Percentiles rank a stretch among this genome's conserved stretches.
phyloP scores from a whole-genome alignment of 2,888 invertebrate species.

The Troides aeacus region DNA sequence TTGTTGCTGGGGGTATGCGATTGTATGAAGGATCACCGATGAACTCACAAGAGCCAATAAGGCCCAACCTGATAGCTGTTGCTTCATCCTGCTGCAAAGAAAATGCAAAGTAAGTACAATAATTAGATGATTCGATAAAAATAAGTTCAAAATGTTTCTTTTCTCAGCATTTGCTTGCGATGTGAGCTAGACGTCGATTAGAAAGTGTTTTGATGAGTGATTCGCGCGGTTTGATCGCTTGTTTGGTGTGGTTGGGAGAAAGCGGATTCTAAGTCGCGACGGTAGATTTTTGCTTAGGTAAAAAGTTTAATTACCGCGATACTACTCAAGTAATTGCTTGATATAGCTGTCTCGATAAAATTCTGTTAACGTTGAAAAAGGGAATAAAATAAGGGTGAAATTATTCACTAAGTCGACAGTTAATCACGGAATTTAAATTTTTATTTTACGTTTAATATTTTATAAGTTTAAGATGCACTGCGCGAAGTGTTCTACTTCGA shows the following conservation, averaged over 20 bases:
- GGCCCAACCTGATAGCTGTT: slow-evolving; percentile 84
- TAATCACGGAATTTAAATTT: too few relatives aligned
- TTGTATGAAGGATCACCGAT: slow-evolving; percentile 83
- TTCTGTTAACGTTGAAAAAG: not conserved
- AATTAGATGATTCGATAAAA: not conserved
- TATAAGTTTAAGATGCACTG: slow-evolving; percentile 29
- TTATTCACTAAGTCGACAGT: too few relatives aligned
- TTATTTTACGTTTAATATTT: slow-evolving; percentile 25
- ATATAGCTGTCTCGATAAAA: not conserved
- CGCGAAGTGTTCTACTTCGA: slow-evolving; percentile 37
- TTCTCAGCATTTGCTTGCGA: slow-evolving; percentile 53
- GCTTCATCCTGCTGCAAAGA: slow-evolving; percentile 78
- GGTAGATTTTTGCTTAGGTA: slow-evolving; percentile 62
- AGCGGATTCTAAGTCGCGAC: slow-evolving; percentile 60
- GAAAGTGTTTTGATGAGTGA: slow-evolving; percentile 77
- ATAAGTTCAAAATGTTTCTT: not conserved
- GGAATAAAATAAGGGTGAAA: too few relatives aligned
- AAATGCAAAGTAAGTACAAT: slow-evolving; percentile 35
- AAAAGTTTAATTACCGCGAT: slow-evolving; percentile 60
- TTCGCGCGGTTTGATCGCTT: slow-evolving; percentile 72
- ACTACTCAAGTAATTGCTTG: slow-evolving; percentile 35
- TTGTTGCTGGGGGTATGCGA: slow-evolving; percentile 81
- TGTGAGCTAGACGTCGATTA: slow-evolving; percentile 64
- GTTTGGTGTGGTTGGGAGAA: slow-evolving; percentile 69
- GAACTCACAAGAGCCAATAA: slow-evolving; percentile 85